Evolutionary conservation across 2,888 invertebrate genomes (phyloP).

Genomic region (Drosophila robusta): DNA sequence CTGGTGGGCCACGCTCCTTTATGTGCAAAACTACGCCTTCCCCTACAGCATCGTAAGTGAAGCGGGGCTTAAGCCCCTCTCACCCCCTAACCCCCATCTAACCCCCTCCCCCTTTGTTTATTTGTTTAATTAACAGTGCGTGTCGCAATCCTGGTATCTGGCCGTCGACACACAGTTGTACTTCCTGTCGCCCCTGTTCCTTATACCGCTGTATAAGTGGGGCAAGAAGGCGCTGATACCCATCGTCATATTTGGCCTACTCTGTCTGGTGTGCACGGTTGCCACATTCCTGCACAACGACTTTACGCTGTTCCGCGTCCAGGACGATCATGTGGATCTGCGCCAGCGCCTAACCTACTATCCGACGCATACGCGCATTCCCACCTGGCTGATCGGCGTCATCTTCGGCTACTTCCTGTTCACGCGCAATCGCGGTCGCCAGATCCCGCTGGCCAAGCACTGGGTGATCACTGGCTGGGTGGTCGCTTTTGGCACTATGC

Average conservation of each 20-base stretch:
- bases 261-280: constrained; percentile 83
- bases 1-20: constrained; percentile 86
- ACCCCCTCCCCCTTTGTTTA: too few relatives aligned
- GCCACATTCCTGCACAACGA: constrained; percentile 81
- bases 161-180: constrained; percentile 87
- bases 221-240: constrained; percentile 82
- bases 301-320: constrained; percentile 83
- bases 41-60: constrained; percentile 81
- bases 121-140: constrained; percentile 82
- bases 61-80: too few relatives aligned
- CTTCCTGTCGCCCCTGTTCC: constrained; percentile 86
- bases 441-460: constrained; percentile 76
- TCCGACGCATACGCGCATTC: constrained; percentile 84
- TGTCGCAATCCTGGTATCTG: constrained; percentile 87
- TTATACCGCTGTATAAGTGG: constrained; percentile 86
- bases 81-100: too few relatives aligned
- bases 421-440: constrained; percentile 79
- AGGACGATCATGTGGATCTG: constrained; percentile 80
- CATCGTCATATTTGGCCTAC: constrained; percentile 73
- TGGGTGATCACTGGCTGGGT: constrained; percentile 82
- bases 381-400: constrained; percentile 85
- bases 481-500: constrained; percentile 77
- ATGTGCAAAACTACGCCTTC: constrained; percentile 86
- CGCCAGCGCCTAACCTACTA: constrained; percentile 83
- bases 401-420: constrained; percentile 84